Evolutionary conservation across 2,797 vertebrate species (phyloP), one percentile per base, ranked within the genome.

Genomic region (Leptatherina wallacei): DNA sequence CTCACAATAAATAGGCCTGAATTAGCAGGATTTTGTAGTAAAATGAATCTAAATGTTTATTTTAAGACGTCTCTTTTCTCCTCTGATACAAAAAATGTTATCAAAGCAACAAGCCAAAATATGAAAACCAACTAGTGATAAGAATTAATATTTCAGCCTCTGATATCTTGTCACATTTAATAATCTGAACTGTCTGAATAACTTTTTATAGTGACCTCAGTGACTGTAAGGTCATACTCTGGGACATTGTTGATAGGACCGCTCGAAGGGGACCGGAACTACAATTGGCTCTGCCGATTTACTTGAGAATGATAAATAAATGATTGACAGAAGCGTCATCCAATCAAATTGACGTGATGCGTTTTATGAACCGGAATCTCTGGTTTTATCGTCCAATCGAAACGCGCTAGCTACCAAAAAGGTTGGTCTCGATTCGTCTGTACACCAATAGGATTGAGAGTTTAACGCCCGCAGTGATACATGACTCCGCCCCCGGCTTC

Each of bases 401-500:
- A 80, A 29, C 11, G 2, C 5, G 2, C 27, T 2, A 77, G 38
- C 73, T 38, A 30, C 9, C 10, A 20, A 30, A 35, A n/a, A 33
- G 86, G 89, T 20, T 59, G 33, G 81, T 63, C 85, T 57, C 9
- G 63, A 77, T 44, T 20, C 18, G 0, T 2, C 10, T 13, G 11
- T 11, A 2, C 69, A 74, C 93, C 27, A 94, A 95, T 96, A 32
- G 80, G 29, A 74, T 44, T 16, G 62, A 32, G 82, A 88, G 77
- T 83, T 89, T 74, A 69, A 77, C 85, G 94, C 88, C 94, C 63
- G 93, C 93, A 95, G 92, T 93, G 82, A 24, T 71, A 65, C 75
- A 52, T 78, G 88, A 79, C 85, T 89, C 93, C 94, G 89, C 94
- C 95, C 85, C 73, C 73, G 81, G 82, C 92, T 92, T 92, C 94